Evolutionary conservation across 92 coral and sea anemone species (phyloP).

Genomic region (Montipora capitata): DNA sequence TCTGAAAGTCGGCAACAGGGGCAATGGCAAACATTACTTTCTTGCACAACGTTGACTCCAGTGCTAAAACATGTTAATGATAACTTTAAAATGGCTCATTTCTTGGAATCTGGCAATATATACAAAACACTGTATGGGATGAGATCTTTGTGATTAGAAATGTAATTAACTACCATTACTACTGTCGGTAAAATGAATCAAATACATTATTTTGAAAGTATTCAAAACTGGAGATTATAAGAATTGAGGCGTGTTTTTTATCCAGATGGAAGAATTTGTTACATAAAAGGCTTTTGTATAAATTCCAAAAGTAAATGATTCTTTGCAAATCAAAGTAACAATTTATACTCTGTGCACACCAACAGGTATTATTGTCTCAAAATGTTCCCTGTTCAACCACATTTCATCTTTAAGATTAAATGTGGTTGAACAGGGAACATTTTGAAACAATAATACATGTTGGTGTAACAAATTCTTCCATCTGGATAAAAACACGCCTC

Average conservation of each 20-base stretch:
- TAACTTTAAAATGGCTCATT: neutral
- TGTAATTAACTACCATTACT: neutral
- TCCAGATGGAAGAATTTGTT: neutral
- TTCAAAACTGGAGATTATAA: neutral
- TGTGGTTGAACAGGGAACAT: neutral
- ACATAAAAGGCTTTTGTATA: too few species aligned
- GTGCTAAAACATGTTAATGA: neutral
- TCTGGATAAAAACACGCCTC: neutral
- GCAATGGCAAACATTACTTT: conserved; percentile 22
- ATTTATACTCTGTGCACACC: neutral
- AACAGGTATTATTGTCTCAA: too few species aligned
- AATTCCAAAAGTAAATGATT: too few species aligned
- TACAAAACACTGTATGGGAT: neutral
- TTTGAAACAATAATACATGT: neutral
- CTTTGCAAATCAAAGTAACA: too few species aligned
- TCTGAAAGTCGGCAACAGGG: conserved; percentile 33
- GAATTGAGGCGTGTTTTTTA: too few species aligned
- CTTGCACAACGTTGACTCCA: neutral
- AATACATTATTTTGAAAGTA: neutral
- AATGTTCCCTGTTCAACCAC: too few species aligned
- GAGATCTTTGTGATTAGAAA: neutral
- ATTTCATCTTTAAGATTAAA: too few species aligned
- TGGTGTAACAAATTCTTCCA: neutral
- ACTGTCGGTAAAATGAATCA: neutral
- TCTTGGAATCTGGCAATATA: neutral